Percentiles rank a stretch among this genome's conserved stretches.
These are phyloP conservation scores for Heliconius charithonia DNA, from an alignment of 2,888 invertebrate species.

Conservation along the genomic window DNA sequence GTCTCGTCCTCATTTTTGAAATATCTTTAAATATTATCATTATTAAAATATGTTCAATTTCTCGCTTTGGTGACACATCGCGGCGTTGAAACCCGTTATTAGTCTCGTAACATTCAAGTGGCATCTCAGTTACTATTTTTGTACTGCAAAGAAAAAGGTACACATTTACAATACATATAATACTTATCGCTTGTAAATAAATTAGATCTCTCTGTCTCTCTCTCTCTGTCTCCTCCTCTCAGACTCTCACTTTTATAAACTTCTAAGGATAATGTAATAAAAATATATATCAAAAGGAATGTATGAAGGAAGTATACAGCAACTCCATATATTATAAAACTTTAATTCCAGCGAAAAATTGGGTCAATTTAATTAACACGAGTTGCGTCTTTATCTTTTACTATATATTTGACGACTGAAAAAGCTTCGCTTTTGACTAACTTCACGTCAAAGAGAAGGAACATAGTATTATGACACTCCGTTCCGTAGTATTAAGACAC, in stretches of 20 bases:
- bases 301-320: constrained; percentile 7
- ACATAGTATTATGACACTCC: neutral
- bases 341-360: constrained; percentile 17
- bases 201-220: too few relatives aligned
- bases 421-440: neutral
- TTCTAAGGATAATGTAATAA: neutral
- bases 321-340: constrained; percentile 14
- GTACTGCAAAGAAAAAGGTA: neutral
- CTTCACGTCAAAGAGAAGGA: neutral
- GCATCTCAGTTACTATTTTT: neutral
- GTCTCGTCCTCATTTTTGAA: neutral
- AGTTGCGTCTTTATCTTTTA: neutral
- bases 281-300: neutral
- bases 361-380: constrained; percentile 25
- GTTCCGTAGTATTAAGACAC: too few relatives aligned
- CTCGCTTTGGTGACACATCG: neutral
- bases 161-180: too few relatives aligned
- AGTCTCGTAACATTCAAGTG: too few relatives aligned
- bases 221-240: too few relatives aligned
- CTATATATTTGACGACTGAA: neutral
- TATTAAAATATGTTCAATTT: too few relatives aligned
- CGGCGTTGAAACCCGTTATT: neutral
- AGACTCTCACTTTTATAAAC: too few relatives aligned
- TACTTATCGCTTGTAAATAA: too few relatives aligned
- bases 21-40: neutral